Evolutionary conservation across 2,888 invertebrate species (phyloP).

Genomic region (Nesidiocoris tenuis): DNA sequence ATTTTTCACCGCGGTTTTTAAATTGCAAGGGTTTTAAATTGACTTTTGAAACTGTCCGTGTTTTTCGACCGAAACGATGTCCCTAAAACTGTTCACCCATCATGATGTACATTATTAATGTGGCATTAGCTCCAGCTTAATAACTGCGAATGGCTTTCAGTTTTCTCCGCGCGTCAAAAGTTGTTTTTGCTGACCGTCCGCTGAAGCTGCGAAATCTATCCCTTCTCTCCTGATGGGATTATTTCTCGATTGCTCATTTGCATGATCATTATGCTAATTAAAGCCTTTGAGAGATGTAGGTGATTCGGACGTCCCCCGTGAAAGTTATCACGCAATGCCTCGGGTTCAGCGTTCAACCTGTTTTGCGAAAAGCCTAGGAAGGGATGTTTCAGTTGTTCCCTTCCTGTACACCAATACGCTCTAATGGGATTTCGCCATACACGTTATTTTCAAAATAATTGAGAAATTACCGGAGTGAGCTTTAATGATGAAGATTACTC

Average conservation of each 20-base stretch:
- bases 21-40: too few relatives aligned
- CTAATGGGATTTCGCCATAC: too few relatives aligned
- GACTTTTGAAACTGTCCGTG: too few relatives aligned
- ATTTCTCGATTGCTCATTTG: constrained; percentile 5
- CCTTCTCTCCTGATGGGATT: neutral
- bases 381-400: neutral
- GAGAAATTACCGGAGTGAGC: too few relatives aligned
- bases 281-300: neutral
- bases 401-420: too few relatives aligned
- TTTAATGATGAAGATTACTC: too few relatives aligned
- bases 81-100: too few relatives aligned
- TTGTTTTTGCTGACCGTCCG: neutral
- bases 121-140: neutral
- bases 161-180: neutral
- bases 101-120: neutral
- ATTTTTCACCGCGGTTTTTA: too few relatives aligned
- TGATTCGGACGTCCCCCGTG: constrained; percentile 16
- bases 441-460: too few relatives aligned
- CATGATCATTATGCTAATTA: constrained; percentile 20
- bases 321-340: constrained; percentile 32
- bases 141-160: neutral
- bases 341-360: neutral
- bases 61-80: too few relatives aligned
- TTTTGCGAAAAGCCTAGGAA: neutral
- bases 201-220: neutral